Evolutionary conservation across 2,113 vertebrate species (phyloP).

Genomic region (Scytalopus superciliaris): DNA sequence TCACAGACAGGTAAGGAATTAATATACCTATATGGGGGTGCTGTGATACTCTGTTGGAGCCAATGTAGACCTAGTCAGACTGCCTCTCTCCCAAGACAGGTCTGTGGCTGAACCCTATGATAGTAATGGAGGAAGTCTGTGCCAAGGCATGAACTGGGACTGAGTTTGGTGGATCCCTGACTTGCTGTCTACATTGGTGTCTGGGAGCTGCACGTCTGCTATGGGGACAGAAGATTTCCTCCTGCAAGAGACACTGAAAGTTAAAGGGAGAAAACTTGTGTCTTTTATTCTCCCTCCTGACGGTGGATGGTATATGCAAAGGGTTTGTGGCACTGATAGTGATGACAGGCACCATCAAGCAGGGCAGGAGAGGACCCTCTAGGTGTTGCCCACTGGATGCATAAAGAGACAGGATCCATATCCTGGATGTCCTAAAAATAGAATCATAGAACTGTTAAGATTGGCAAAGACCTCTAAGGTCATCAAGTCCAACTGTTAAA

Average conservation of each 20-base stretch:
- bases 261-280: not conserved
- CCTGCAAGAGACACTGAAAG: not conserved
- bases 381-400: not conserved
- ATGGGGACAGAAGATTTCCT: not conserved
- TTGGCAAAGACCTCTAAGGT: not conserved
- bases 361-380: not conserved
- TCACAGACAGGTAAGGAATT: not conserved
- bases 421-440: not conserved
- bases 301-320: not conserved
- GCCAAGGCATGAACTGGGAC: not conserved
- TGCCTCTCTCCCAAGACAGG: not conserved
- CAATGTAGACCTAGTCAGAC: fast-evolving
- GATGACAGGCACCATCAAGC: not conserved
- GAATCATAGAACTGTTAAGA: not conserved
- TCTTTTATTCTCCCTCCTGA: not conserved
- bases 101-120: not conserved
- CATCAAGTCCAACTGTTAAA: not conserved
- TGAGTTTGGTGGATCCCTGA: not conserved
- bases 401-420: not conserved
- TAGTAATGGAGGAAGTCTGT: not conserved
- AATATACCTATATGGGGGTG: fast-evolving
- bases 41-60: fast-evolving
- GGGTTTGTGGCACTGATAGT: not conserved
- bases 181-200: not conserved
- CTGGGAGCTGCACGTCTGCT: not conserved